phyloP scores from a whole-genome alignment of 2,797 vertebrate species.

The Enteromius afrohamiltoni region DNA sequence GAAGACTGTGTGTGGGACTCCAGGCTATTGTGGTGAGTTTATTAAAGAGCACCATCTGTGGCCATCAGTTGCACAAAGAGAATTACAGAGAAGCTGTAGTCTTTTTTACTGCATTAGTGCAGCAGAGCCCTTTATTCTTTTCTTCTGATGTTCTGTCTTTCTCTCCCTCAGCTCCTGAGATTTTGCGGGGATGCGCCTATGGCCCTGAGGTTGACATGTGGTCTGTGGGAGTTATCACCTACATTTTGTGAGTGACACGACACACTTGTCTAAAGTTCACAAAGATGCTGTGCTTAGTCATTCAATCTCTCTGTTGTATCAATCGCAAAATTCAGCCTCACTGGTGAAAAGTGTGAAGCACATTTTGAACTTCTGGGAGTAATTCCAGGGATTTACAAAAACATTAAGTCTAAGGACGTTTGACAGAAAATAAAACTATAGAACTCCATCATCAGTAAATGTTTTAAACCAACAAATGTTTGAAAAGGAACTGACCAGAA shows the following conservation, averaged over 20 bases:
- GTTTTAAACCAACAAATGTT: not conserved
- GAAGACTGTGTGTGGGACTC: slow-evolving; percentile 89
- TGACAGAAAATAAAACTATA: not conserved
- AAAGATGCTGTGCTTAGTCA: slow-evolving; percentile 35
- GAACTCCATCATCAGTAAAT: not conserved
- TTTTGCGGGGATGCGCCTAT: slow-evolving; percentile 85
- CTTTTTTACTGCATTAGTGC: slow-evolving; percentile 11
- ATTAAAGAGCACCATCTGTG: slow-evolving; percentile 35
- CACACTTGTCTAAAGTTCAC: slow-evolving; percentile 39
- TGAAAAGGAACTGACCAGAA: too few species aligned
- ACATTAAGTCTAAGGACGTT: not conserved
- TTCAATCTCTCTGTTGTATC: not conserved
- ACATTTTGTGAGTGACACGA: slow-evolving; percentile 84
- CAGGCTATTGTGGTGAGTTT: slow-evolving; percentile 84
- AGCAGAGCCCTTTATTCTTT: not conserved
- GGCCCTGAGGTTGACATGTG: slow-evolving; percentile 91
- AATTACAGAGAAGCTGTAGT: not conserved
- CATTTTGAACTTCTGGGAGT: not conserved
- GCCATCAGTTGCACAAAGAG: slow-evolving; percentile 21
- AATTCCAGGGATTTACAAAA: not conserved
- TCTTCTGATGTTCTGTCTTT: slow-evolving; percentile 28
- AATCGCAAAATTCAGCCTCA: not conserved
- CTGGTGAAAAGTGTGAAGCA: slow-evolving; percentile 11
- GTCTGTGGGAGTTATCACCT: slow-evolving; percentile 89
- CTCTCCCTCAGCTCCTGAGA: slow-evolving; percentile 81